Base-by-base conservation (phyloP, 2,113 vertebrate species). In the Elaphurus davidianus region DNA sequence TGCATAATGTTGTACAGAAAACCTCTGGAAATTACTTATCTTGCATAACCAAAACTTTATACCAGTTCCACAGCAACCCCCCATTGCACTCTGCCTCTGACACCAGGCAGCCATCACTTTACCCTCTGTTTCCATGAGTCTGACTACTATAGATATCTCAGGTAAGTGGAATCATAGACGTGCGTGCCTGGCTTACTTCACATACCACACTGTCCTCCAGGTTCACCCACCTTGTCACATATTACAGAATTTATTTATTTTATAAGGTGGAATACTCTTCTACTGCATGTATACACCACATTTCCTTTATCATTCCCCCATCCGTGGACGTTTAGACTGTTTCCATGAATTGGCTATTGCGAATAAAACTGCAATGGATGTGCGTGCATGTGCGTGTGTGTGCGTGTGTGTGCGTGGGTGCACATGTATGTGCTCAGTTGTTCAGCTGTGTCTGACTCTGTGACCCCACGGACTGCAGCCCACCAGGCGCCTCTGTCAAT, bases 341-440 rank as follows among this genome's bases (percentile, higher is more conserved):
- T 93, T 90, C 54, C 9, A 30, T 60, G 30, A 54, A 30, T 79
- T 87, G 17, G 10, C 12, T 60, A 27, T 16, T 79, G 2, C 74
- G 21, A 90, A 50, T 57, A 86, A 81, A 55, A 45, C 30, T 47
- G 4, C 45, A 78, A 17, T 15, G 79, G 76, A 33, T 11, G 25
- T 12, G 57, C 2, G 54, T 17, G 15, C 23, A 3, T 8, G 55
- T 0, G 17, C 6, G 17, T 2, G 54, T 19, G 54, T 15, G 14
- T 5, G 14, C 0, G 7, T 8, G 21, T 9, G 23, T 1, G 1
- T 4, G 30, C 1, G 3, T 0, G 62, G 1, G 7, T 7, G 36
- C 0, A 0, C 5, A 6, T 25, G 36, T 7, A 6, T 7, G 36
- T 13, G 36, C 10, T 71, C 67, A 40, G 9, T 40, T 40, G 36